Evolutionary conservation across 2,888 invertebrate species (phyloP).

Genomic region (Glaucopsyche alexis): DNA sequence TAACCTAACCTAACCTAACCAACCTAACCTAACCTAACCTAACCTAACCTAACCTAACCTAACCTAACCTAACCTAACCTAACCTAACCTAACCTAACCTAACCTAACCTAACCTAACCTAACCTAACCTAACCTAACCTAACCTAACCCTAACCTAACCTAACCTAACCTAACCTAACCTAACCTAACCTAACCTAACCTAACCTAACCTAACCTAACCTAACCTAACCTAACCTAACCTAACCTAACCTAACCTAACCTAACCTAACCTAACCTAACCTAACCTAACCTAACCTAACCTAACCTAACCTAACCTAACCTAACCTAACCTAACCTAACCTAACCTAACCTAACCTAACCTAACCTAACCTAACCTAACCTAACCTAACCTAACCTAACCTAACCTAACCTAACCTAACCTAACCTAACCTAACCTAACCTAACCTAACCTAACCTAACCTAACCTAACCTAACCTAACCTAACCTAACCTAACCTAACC

Average conservation of each 20-base stretch:
- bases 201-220: conserved; percentile 41
- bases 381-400: conserved; percentile 40
- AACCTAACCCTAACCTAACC: conserved; percentile 39
- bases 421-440: conserved; percentile 37
- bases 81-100: conserved; percentile 37
- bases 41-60: no score
- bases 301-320: conserved; percentile 33
- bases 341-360: conserved; percentile 29
- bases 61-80: conserved; percentile 37
- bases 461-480: conserved; percentile 38
- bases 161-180: conserved; percentile 40
- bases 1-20: no score
- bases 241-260: conserved; percentile 37
- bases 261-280: conserved; percentile 33
- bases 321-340: conserved; percentile 32
- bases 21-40: no score
- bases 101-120: conserved; percentile 37
- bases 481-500: conserved; percentile 33
- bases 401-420: conserved; percentile 39
- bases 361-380: conserved; percentile 19
- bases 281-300: conserved; percentile 33
- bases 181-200: conserved; percentile 40
- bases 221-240: conserved; percentile 32
- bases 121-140: conserved; percentile 38
- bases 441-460: conserved; percentile 39